Base-by-base conservation (phyloP, 2,113 vertebrate species). In the Gambusia affinis region DNA sequence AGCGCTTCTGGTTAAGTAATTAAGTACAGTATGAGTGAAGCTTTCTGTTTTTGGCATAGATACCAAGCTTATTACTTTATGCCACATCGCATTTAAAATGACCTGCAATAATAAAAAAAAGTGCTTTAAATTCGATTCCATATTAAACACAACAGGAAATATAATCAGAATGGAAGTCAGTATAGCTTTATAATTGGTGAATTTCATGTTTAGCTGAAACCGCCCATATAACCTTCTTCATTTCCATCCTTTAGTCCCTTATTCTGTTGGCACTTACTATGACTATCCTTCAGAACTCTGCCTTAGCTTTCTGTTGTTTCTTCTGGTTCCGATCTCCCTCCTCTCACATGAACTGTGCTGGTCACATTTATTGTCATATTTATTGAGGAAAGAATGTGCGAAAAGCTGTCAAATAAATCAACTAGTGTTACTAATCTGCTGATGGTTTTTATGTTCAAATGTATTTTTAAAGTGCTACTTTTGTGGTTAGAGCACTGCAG, bases 81-180 rank as follows among this genome's bases (percentile, higher is more conserved):
- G 79, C 77, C 60, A 75, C 81, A 70, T 35, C 72, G 78, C 66
- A 70, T 60, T 39, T 67, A 42, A 74, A 71, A 57, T 57, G 73
- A 78, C 76, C 35, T 70, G 89, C 89, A 76, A 79, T 37, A 76
- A 80, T 47, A 90, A 85, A 83, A 44, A 87, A 93, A 94, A 94
- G 94, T 95, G 94, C 94, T 92, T 94, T 92, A 85, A 89, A 83
- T 88, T 86, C 51, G 8, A 57, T 84, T 88, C 83, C 79, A 69
- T 84, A 65, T 44, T 37, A 24, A 84, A 84, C 67, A 84, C 51
- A 87, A 78, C 67, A 64, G 27, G 65, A 72, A 63, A 73, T n/a
- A 57, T 72, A 33, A 72, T 75, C 64, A 54, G 60, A 76, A 72
- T 69, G 60, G 64, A 72, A 80, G 44, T 88, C 78, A 75, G 57